Base-by-base conservation (phyloP, 2,888 invertebrate species). In the Aleiodes testaceus region DNA sequence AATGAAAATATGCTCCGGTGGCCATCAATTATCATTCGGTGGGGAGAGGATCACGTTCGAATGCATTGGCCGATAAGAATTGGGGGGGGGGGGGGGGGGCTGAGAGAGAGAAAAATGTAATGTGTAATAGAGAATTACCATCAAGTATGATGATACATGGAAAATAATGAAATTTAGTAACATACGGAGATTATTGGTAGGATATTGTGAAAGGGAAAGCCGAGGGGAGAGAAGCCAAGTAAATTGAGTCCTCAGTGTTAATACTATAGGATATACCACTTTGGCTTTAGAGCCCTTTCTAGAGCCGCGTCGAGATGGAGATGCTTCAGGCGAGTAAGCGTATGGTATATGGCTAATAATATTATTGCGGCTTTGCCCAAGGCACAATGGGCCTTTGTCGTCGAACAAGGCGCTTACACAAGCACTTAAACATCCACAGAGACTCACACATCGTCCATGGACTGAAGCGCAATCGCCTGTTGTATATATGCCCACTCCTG, bases 321-420 rank as follows among this genome's bases (percentile, higher is more conserved):
- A 36, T 22, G 42, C 69, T 66, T 44, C 18, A 14, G 72, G 30
- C 63, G 65, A 68, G 26, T 61, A 45, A 70, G 64, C 18, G 49
- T 36, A 65, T 73, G 49, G 72, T 72, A 75, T 74, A 75, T 76
- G 77, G 75, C 79, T 81, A 82, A 83, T 84, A 84, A 83, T 84
- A 81, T 83, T 83, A 82, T 74, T 72, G 75, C 72, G 70, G 68
- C 73, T 70, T 65, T 70, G 79, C 74, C 74, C 69, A 75, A 74
- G 74, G 78, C 78, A 85, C 84, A 85, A 85, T 83, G 77, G 84
- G 66, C 81, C 80, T 84, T 85, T 84, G 84, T 85, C 78, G 77
- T 68, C 71, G 73, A 72, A 78, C 67, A 47, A 66, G 55, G 66
- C 49, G 26, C 30, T 66, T 53, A 68, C 72, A 68, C 68, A 61